Base-by-base conservation (phyloP, 35 echinoderm and acorn worm genomes). In the Holothuria glaberrima region DNA sequence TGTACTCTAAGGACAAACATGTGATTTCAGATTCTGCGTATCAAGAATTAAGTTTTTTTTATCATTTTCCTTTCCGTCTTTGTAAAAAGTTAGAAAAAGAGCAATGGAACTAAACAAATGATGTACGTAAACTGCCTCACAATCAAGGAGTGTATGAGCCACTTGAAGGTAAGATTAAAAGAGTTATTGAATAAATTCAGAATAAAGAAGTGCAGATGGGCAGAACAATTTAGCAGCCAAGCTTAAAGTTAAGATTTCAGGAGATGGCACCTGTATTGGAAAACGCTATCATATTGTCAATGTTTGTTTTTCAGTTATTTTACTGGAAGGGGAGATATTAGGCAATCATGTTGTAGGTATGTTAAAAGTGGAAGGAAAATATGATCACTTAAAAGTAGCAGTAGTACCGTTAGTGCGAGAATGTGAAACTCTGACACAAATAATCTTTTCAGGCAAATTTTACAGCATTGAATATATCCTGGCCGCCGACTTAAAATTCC, bases 281-380 rank as follows among this genome's bases (percentile, higher is more conserved):
- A 82, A 82, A 82, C 46, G 78, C 25, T 82, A 58, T 17, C 78
- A 82, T 82, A 46, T 82, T 82, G 78, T 82, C 3, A 82, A 82
- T 82, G 25, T 82, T 10, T 58, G 21, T 3, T 82, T 82, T 22
- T 12, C 79, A 30, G 12, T 82, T 3, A 30, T 82, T 18, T 26
- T 58, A 24, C 2, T 18, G 9, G 58, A 27, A 4, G 5, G 29
- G 3, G 6, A 57, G 27, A 1, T 80, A 6, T 82, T 48, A 24
- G 79, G 79, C 26, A 58, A 58, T 58, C 79, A 82, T 59, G 16
- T 82, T 3, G 14, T 57, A 21, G 48, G 46, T 5, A 58, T 58
- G 10, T 57, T 58, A 58, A 14, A 81, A 52, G 76, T 81, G 6
- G 34, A 50, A 4, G 79, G 58, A 50, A 82, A 82, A 7, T 58